Evolutionary conservation across 1,140 invertebrate genomes (phyloP).

Genomic region (Drosophila tsacasi): DNA sequence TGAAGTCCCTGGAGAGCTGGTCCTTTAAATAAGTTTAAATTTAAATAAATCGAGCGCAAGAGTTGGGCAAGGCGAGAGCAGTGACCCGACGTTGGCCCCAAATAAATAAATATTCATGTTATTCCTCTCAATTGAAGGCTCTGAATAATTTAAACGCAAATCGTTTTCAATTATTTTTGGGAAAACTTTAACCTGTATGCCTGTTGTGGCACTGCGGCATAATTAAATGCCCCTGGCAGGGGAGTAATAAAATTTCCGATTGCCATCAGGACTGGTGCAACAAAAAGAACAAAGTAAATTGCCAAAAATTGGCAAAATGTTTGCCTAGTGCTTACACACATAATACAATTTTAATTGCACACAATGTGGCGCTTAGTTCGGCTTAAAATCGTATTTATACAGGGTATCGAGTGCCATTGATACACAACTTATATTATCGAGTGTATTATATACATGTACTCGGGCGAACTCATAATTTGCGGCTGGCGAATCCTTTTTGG

Average conservation of each 20-base stretch:
- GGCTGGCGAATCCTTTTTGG: slow-evolving; percentile 41
- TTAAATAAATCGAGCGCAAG: slow-evolving; percentile 16
- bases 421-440: no score
- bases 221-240: slow-evolving; percentile 62
- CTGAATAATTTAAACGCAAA: slow-evolving; percentile 49
- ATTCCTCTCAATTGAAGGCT: slow-evolving; percentile 19
- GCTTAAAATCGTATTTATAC: slow-evolving; percentile 19
- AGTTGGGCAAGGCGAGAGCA: background rate
- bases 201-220: slow-evolving; percentile 59
- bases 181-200: slow-evolving; percentile 20
- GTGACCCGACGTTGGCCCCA: slow-evolving; percentile 5
- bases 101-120: slow-evolving; percentile 41
- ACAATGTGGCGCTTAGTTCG: slow-evolving; percentile 25
- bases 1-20: background rate
- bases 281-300: slow-evolving; percentile 34
- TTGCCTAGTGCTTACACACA: slow-evolving; percentile 13
- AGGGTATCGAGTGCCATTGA: slow-evolving; percentile 13
- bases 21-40: background rate
- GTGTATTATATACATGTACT: background rate
- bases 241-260: slow-evolving; percentile 63
- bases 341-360: slow-evolving; percentile 76
- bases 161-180: slow-evolving; percentile 73
- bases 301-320: slow-evolving; percentile 24
- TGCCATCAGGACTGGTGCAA: slow-evolving; percentile 48
- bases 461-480: slow-evolving; percentile 32